A percentile compares a stretch with the other conserved stretches of the same genome.
These are phyloP conservation scores for Diploptera punctata DNA, from an alignment of 2,888 invertebrate genomes.

Conservation along the genomic window DNA sequence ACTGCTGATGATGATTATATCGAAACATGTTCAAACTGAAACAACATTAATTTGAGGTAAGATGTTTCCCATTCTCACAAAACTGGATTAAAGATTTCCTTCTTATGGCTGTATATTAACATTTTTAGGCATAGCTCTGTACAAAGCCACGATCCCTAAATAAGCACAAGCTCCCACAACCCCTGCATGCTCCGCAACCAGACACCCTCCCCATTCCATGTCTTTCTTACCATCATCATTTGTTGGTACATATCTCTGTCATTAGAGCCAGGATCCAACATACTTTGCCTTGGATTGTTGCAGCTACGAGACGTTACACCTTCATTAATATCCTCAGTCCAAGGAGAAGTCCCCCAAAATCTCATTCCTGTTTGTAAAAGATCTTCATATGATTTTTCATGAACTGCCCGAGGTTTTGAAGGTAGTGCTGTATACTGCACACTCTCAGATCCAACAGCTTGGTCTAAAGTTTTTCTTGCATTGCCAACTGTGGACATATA, in stretches of 20 bases:
- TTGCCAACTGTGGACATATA: no score
- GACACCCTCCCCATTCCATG: constrained; percentile 8
- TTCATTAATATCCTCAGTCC: not conserved
- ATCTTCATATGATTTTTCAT: constrained; percentile 9
- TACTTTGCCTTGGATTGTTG: not conserved
- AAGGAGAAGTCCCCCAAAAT: no score
- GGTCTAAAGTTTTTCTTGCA: not conserved
- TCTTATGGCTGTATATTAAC: not conserved
- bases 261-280: not conserved
- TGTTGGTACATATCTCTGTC: constrained; percentile 6
- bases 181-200: constrained; percentile 16
- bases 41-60: no score
- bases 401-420: not conserved
- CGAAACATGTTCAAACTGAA: no score
- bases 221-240: constrained; percentile 3
- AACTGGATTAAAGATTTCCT: no score
- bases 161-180: constrained; percentile 16
- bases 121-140: not conserved
- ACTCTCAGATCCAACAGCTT: not conserved
- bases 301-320: constrained; percentile 8
- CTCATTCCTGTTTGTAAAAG: not conserved
- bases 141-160: not conserved
- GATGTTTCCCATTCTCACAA: no score
- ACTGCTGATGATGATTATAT: no score
- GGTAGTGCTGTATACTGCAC: not conserved